Evolutionary conservation across 1,140 invertebrate genomes (phyloP).

Genomic region (Oryctes rhinoceros): DNA sequence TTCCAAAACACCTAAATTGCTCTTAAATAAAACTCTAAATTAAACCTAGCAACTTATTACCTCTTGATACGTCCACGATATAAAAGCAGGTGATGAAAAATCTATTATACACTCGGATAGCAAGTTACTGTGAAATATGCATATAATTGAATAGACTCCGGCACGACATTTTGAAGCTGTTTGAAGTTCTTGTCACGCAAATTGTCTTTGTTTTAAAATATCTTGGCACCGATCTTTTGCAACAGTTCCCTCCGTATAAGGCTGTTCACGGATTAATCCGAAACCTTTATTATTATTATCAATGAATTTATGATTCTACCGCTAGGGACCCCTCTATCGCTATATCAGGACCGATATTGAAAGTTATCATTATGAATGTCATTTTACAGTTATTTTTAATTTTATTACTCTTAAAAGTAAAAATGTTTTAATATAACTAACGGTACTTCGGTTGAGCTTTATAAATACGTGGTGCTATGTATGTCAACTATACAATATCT

Average conservation of each 20-base stretch:
- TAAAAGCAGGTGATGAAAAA: slow-evolving; percentile 20
- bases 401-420: slow-evolving; percentile 19
- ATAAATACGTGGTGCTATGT: background rate
- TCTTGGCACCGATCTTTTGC: slow-evolving; percentile 23
- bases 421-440: slow-evolving; percentile 7
- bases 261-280: slow-evolving; percentile 10
- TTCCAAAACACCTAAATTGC: no score
- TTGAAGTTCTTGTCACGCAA: slow-evolving; percentile 27
- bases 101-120: background rate
- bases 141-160: slow-evolving; percentile 7
- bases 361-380: background rate
- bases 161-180: slow-evolving; percentile 11
- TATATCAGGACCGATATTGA: background rate
- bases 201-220: slow-evolving; percentile 32
- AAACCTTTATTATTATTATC: slow-evolving; percentile 15
- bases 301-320: background rate
- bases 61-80: background rate
- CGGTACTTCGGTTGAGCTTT: background rate
- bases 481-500: background rate
- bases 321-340: background rate
- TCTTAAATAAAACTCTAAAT: no score
- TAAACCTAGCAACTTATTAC: background rate
- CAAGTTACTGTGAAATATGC: background rate
- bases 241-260: slow-evolving; percentile 20
- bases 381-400: slow-evolving; percentile 23